Evolutionary conservation across 2,888 invertebrate genomes (phyloP).

Genomic region (Myopa testacea): DNA sequence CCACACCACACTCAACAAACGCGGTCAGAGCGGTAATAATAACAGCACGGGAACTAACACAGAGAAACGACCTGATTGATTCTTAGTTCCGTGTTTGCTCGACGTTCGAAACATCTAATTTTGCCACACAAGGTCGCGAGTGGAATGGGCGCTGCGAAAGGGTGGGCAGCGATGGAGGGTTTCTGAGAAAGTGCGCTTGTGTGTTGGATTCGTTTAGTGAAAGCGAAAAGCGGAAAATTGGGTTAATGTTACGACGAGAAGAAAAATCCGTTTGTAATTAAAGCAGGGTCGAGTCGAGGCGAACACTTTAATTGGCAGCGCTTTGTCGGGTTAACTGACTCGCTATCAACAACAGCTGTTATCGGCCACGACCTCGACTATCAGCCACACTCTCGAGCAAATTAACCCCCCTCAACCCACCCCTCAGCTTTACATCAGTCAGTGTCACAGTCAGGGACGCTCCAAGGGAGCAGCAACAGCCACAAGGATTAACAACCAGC

Average conservation of each 20-base stretch:
- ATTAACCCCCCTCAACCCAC: background rate
- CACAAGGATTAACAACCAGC: background rate
- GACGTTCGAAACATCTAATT: background rate
- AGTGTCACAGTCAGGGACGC: slow-evolving; percentile 34
- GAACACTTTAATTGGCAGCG: background rate
- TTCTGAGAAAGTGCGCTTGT: background rate
- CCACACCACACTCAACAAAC: background rate
- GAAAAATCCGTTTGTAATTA: background rate
- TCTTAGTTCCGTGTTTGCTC: background rate
- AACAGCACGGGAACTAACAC: background rate
- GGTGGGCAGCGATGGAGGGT: background rate
- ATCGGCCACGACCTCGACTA: background rate
- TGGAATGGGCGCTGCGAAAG: background rate
- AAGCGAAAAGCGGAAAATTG: slow-evolving; percentile 20
- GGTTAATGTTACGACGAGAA: slow-evolving; percentile 16
- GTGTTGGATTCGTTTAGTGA: background rate
- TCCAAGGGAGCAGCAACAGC: background rate
- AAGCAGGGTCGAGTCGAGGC: background rate
- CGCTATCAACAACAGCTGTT: background rate
- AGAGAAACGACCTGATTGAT: slow-evolving; percentile 9
- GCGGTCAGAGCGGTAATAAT: background rate
- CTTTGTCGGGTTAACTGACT: background rate
- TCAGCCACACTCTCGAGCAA: background rate
- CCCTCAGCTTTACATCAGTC: background rate
- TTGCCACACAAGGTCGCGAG: background rate